These are phyloP conservation scores for Rhipidura dahli DNA, from an alignment of 2,113 vertebrate genomes.

Conservation along the genomic window DNA sequence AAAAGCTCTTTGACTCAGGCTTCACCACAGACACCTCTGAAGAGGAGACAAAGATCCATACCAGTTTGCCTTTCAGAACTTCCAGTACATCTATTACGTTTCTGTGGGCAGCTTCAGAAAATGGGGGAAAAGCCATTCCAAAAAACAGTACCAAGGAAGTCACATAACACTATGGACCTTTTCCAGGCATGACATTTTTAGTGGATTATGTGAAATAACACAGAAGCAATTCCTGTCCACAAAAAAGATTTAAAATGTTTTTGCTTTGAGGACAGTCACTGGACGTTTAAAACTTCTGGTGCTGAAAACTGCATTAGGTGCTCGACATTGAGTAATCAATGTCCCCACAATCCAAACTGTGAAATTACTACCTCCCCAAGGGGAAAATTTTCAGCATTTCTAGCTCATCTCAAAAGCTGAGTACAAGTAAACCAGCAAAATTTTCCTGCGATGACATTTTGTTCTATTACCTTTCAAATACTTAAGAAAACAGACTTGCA, in stretches of 20 bases:
- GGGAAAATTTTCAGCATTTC: neutral
- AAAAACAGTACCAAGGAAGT: neutral
- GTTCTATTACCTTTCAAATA: neutral
- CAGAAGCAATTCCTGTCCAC: neutral
- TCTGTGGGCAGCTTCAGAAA: neutral
- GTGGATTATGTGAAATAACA: neutral
- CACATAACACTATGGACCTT: neutral
- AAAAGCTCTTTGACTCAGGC: neutral
- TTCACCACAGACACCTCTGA: neutral
- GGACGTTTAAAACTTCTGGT: neutral
- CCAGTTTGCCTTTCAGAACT: neutral
- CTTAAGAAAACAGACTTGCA: neutral
- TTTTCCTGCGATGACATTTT: neutral
- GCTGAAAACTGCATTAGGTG: neutral
- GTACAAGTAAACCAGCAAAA: neutral
- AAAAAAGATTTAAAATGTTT: neutral
- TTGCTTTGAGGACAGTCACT: neutral
- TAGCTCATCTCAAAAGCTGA: neutral
- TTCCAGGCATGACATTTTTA: neutral
- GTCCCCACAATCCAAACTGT: neutral
- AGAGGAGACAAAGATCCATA: neutral
- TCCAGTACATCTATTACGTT: neutral
- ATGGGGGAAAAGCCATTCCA: neutral
- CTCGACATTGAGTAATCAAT: neutral
- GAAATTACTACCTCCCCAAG: neutral